Percentiles rank a stretch among this genome's conserved stretches.
Conservation (phyloP, 2,113 vertebrate species). For the Trematocara variabile region DNA sequence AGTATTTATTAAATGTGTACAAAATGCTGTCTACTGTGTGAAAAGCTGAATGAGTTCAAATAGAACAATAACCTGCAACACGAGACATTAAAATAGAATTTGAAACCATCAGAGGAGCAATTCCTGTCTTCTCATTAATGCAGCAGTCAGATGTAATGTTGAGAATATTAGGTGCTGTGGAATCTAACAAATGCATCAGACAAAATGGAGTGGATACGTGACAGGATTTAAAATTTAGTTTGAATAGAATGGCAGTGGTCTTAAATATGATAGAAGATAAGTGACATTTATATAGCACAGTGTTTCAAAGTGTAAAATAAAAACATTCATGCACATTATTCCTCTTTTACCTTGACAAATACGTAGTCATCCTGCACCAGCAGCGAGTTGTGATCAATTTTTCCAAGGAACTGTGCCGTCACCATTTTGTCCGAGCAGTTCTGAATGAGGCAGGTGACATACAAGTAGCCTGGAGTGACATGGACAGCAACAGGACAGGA, state of each 20-base stretch:
- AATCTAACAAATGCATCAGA: not conserved
- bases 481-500: not conserved
- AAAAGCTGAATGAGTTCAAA: not conserved
- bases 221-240: not conserved
- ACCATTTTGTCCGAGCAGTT: slow-evolving; percentile 86
- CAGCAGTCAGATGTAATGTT: not conserved
- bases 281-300: not conserved
- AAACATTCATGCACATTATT: not conserved
- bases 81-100: not conserved
- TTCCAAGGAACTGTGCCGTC: slow-evolving; percentile 78
- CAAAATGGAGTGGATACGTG: not conserved
- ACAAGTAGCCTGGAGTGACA: slow-evolving; percentile 79
- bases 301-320: not conserved
- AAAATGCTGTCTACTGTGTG: not conserved
- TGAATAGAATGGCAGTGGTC: not conserved
- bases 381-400: slow-evolving; percentile 85
- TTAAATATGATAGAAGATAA: not conserved
- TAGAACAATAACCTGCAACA: not conserved
- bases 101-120: not conserved
- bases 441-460: slow-evolving; percentile 86
- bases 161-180: not conserved
- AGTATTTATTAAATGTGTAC: not conserved
- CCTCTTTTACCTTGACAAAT: slow-evolving; percentile 86
- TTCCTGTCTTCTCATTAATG: not conserved
- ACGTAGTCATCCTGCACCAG: slow-evolving; percentile 90